Base-by-base conservation (phyloP, 2,797 vertebrate genomes). In the Catharus ustulatus region DNA sequence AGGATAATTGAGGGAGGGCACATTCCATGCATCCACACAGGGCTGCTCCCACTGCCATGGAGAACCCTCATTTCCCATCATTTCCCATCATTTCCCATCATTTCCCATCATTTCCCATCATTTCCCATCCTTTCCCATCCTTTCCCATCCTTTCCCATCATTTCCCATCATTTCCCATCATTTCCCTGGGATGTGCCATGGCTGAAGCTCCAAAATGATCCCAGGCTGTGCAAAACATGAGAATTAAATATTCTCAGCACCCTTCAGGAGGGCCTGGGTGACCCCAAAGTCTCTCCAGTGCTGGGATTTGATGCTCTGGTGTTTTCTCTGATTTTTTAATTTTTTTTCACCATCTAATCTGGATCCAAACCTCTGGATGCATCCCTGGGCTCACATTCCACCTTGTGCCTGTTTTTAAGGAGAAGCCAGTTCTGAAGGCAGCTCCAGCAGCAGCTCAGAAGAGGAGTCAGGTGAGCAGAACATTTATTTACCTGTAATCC, bases 401-500 rank as follows among this genome's bases (percentile, higher is more conserved):
- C 15, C 43, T 5, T 5, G 34, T 40, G 9, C 15, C 21, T 94
- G 4, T 59, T 59, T 75, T 51, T 64, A 67, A 97, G 97, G 80
- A 59, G 93, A 95, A 6, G 79, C 90, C 19, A 36, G 66, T 64
- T 92, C 93, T 0, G 81, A 93, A 23, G 84, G 5, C 72, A 73
- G 91, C 76, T 95, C 94, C 32, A 63, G 93, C 89, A 96, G 91
- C 11, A 72, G 68, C 89, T 97, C 96, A 0, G 97, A 94, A 29
- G 96, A 85, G 17, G 94, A 95, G 34, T 95, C 96, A 67, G 97
- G 96, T 97, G 85, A 97, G 96, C 93, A 32, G 29, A 14, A 1
- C 6, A 0, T 20, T 9, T 15, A 5, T 48, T 78, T 13, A 12
- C 23, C 3, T 43, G 5, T 46, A 22, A 18, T 45, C 15, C 8